A percentile compares a stretch with the other conserved stretches of the same genome.
Conservation (phyloP, 1,140 invertebrate species). For the Eriosoma lanigerum region DNA sequence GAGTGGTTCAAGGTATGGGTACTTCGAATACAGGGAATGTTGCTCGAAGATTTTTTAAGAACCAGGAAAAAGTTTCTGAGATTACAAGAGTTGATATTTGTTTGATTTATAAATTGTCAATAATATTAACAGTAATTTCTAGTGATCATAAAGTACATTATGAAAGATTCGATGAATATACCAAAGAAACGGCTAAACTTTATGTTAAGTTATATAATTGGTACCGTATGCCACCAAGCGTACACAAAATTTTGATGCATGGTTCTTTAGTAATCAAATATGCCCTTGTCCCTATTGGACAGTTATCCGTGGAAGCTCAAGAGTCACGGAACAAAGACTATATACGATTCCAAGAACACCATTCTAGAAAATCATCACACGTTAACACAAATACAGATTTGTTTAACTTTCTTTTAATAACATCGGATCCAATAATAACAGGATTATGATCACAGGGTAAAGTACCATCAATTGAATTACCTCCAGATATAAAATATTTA, state of each 20-base stretch:
- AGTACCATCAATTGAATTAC: too few relatives aligned
- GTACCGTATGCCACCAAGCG: too few relatives aligned
- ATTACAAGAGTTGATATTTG: slow-evolving; percentile 58
- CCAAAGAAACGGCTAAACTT: neutral
- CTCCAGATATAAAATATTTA: too few relatives aligned
- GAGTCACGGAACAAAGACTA: slow-evolving; percentile 53
- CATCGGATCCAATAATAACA: too few relatives aligned
- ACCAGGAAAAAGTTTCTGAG: slow-evolving; percentile 55
- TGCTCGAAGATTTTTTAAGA: slow-evolving; percentile 57
- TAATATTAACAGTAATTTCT: slow-evolving; percentile 55
- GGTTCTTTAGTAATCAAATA: slow-evolving; percentile 2
- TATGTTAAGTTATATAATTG: slow-evolving; percentile 1
- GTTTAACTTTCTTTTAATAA: too few relatives aligned
- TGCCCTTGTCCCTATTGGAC: slow-evolving; percentile 51
- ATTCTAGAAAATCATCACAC: slow-evolving; percentile 3
- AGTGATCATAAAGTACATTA: neutral
- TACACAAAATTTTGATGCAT: slow-evolving; percentile 5
- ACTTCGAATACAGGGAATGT: slow-evolving; percentile 58
- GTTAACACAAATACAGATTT: slow-evolving; percentile 52
- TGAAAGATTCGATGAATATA: neutral
- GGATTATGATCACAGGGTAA: too few relatives aligned
- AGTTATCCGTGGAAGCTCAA: slow-evolving; percentile 54
- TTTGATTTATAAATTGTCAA: slow-evolving; percentile 57
- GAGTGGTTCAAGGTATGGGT: slow-evolving; percentile 54
- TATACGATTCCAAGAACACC: slow-evolving; percentile 45